Evolutionary conservation across 2,888 invertebrate species (phyloP).

Genomic region (Hipparchia semele): DNA sequence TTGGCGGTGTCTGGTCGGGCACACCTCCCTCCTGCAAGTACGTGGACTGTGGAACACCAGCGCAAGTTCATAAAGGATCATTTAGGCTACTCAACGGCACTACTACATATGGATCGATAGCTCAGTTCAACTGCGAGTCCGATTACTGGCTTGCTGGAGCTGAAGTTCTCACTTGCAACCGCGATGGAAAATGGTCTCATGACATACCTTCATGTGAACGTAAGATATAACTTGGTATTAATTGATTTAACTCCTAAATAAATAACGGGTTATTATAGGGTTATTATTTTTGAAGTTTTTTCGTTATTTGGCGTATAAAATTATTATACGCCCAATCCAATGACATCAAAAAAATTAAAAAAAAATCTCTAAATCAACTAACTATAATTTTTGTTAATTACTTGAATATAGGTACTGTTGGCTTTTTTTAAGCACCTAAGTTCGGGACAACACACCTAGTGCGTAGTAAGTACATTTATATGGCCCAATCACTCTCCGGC

Average conservation of each 20-base stretch:
- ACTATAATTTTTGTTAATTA: too few relatives aligned
- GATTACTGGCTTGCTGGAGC: conserved; percentile 93
- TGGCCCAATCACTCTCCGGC: too few relatives aligned
- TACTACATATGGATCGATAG: conserved; percentile 91
- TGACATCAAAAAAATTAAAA: too few relatives aligned
- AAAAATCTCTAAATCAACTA: too few relatives aligned
- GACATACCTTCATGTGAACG: conserved; percentile 93
- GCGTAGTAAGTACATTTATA: too few relatives aligned
- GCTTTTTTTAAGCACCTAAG: too few relatives aligned
- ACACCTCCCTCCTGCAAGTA: conserved; percentile 92
- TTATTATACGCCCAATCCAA: too few relatives aligned
- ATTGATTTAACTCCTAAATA: background rate
- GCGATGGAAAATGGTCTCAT: conserved; percentile 94
- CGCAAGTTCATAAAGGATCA: conserved; percentile 89
- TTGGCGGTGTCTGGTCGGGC: conserved; percentile 93
- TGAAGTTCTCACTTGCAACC: conserved; percentile 88
- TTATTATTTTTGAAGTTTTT: too few relatives aligned
- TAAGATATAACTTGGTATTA: conserved; percentile 65
- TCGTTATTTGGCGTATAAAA: too few relatives aligned
- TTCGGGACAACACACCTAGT: too few relatives aligned
- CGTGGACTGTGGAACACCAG: conserved; percentile 93
- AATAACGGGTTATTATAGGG: too few relatives aligned
- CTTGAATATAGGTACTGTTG: too few relatives aligned
- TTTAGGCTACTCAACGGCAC: conserved; percentile 89
- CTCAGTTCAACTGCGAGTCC: conserved; percentile 90